Evolutionary conservation across 2,888 invertebrate genomes (phyloP).

Genomic region (Baccha elongata): DNA sequence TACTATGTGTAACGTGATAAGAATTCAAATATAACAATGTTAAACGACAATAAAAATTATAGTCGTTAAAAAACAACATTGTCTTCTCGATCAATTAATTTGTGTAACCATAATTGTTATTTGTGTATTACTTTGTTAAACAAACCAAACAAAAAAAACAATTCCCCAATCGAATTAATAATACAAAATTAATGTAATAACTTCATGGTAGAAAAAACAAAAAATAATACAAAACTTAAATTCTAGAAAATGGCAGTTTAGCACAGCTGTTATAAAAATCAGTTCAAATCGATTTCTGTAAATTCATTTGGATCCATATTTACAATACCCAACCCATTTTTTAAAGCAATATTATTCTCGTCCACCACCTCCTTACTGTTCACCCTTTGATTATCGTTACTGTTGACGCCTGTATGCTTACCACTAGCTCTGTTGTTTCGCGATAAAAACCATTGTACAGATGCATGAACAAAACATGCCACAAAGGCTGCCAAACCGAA

Average conservation of each 20-base stretch:
- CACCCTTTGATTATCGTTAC: conserved; percentile 66
- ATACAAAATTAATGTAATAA: neutral
- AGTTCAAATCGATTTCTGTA: conserved; percentile 78
- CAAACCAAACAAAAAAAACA: conserved; percentile 11
- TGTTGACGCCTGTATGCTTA: conserved; percentile 58
- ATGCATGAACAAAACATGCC: conserved; percentile 84
- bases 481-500: conserved; percentile 88
- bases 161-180: conserved; percentile 11
- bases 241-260: conserved; percentile 5
- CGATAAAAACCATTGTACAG: conserved; percentile 83
- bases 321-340: conserved; percentile 44
- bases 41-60: neutral
- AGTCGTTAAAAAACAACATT: neutral
- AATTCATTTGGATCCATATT: conserved; percentile 67
- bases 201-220: neutral
- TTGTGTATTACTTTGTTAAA: conserved; percentile 5
- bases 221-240: neutral
- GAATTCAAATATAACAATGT: conserved; percentile 17
- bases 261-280: conserved; percentile 16
- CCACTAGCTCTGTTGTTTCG: conserved; percentile 74
- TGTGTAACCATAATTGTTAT: neutral
- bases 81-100: conserved; percentile 14
- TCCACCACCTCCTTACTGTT: conserved; percentile 64
- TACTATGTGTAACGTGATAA: conserved; percentile 11
- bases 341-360: conserved; percentile 31